Evolutionary conservation across 2,888 invertebrate genomes (phyloP), one percentile per base, ranked within the genome.

Genomic region (Heliothis peltigera): DNA sequence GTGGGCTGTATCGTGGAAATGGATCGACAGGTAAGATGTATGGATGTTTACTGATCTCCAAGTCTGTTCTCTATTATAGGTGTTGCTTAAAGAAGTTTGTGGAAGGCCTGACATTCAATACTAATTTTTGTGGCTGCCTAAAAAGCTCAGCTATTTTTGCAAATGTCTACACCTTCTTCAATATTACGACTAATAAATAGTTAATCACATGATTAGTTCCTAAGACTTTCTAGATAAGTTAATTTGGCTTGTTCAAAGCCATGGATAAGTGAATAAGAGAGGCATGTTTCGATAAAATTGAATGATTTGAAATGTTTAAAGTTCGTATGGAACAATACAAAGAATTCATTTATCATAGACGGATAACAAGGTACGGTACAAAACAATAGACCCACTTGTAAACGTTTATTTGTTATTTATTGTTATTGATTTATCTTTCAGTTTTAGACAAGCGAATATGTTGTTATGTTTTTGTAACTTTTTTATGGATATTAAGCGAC

Each of bases 331-430:
- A 62, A 67, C 74, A 80, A 75, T 63, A 69, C 66, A 81, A 78
- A 77, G 73, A 75, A 77, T 78, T 81, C 78, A 87, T 87, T 86
- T 84, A 85, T 87, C 82, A 83, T 68, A 55, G 59, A 44, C 61
- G 69, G 74, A 82, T 84, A 85, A 83, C 79, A 78, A 85, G 82
- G 61, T 75, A 68, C 64, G 71, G 62, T 54, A 28, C 51, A 67
- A 78, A 84, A 85, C 85, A 85, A 84, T 84, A 77, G 82, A 49
- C 63, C 44, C 57, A 70, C 77, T 77, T 79, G 75, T 82, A 80
- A 81, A 70, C 73, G 70, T 77, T 84, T 82, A 81, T 79, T 82
- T 76, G 70, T 82, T 81, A 79, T 60, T 78, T 73, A 70, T 72
- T 74, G 77, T 76, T 74, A 75, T 83, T 75, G 75, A 77, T 76